Evolutionary conservation across 2,888 invertebrate species (phyloP).

Genomic region (Hirtodrosophila duncani): DNA sequence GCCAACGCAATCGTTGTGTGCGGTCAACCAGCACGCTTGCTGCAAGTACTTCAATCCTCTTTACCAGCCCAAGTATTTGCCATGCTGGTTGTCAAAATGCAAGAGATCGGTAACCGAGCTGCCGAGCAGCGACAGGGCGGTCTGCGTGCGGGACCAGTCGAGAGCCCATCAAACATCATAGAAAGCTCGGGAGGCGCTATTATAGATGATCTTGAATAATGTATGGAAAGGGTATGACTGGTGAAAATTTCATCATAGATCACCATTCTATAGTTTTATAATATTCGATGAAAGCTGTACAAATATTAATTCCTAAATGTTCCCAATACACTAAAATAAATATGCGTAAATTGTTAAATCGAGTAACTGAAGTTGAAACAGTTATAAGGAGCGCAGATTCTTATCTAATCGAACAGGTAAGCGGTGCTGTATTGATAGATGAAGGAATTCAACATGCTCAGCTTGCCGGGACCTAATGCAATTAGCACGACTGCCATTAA

Average conservation of each 20-base stretch:
- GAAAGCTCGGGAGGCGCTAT: constrained; percentile 56
- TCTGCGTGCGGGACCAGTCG: constrained; percentile 45
- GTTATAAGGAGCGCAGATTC: no score
- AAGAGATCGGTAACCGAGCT: constrained; percentile 76
- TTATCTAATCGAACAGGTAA: no score
- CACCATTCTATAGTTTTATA: constrained; percentile 33
- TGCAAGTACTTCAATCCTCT: constrained; percentile 89
- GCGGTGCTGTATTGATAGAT: no score
- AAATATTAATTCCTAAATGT: constrained; percentile 35
- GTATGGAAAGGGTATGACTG: constrained; percentile 17
- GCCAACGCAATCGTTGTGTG: constrained; percentile 98
- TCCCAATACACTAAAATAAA: constrained; percentile 37
- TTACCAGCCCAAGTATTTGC: constrained; percentile 97
- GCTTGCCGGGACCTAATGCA: no score
- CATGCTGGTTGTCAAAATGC: constrained; percentile 86
- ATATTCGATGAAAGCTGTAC: constrained; percentile 39
- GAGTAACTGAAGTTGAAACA: no score
- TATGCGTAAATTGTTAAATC: constrained; percentile 34
- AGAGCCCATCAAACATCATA: constrained; percentile 55
- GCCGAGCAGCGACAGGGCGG: constrained; percentile 64
- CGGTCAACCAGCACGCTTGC: constrained; percentile 83
- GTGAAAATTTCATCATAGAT: no score
- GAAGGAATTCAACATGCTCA: no score
- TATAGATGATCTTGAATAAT: constrained; percentile 77
- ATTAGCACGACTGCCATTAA: no score